Percentiles rank a stretch among this genome's conserved stretches.
Evolutionary conservation across 1,140 invertebrate species (phyloP).

Genomic region (Drosophila willistoni): DNA sequence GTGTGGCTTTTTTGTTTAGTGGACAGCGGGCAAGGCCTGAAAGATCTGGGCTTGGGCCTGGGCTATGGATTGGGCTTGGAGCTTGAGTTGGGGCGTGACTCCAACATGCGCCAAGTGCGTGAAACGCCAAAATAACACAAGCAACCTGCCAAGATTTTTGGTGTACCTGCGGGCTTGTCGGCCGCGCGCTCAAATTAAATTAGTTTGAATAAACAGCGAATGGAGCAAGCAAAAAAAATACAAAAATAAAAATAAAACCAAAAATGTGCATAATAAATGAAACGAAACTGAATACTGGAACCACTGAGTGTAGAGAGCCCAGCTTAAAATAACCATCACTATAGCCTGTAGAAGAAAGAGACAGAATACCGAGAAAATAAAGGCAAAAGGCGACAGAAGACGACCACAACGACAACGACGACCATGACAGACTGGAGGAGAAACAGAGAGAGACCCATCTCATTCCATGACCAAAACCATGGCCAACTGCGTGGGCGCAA

Average conservation of each 20-base stretch:
- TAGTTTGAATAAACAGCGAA: constrained; percentile 79
- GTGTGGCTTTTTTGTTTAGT: constrained; percentile 66
- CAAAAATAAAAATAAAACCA: constrained; percentile 51
- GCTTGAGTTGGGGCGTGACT: constrained; percentile 65
- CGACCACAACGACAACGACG: constrained; percentile 44
- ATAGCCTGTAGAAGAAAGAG: constrained; percentile 17
- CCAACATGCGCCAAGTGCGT: constrained; percentile 80
- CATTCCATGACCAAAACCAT: constrained; percentile 50
- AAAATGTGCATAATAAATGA: constrained; percentile 76
- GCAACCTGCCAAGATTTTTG: constrained; percentile 65
- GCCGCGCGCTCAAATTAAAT: constrained; percentile 77
- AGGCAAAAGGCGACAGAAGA: constrained; percentile 46
- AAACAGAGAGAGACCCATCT: constrained; percentile 32
- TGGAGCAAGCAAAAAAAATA: constrained; percentile 46
- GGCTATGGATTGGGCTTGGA: background rate
- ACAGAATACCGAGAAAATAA: constrained; percentile 44
- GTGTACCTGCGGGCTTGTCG: constrained; percentile 68
- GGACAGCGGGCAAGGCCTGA: constrained; percentile 32
- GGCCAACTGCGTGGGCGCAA: constrained; percentile 71
- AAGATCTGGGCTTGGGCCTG: constrained; percentile 1
- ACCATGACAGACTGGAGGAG: constrained; percentile 26
- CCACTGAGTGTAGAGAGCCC: constrained; percentile 43
- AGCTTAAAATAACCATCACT: constrained; percentile 54
- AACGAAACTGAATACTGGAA: constrained; percentile 43
- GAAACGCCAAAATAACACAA: constrained; percentile 77